phyloP scores from a whole-genome alignment of 2,888 invertebrate genomes.

The Drymonia ruficornis region DNA sequence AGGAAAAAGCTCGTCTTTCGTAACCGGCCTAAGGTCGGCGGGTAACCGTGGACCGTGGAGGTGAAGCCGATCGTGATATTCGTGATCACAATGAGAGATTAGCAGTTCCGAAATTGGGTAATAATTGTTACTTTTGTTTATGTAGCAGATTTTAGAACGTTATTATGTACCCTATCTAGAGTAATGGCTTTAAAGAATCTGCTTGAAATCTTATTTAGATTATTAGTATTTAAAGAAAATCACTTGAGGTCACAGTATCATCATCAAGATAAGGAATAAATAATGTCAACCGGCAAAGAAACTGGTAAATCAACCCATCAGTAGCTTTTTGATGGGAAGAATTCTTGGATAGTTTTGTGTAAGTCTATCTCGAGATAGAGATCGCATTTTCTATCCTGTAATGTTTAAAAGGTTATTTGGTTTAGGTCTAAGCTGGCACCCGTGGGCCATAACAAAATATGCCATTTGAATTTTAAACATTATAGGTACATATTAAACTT shows the following conservation, averaged over 20 bases:
- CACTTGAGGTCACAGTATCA: neutral
- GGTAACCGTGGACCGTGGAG: slow-evolving; percentile 50
- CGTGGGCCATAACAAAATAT: too few species aligned
- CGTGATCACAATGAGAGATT: slow-evolving; percentile 47
- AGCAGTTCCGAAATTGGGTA: slow-evolving; percentile 30
- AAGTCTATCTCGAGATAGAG: too few species aligned
- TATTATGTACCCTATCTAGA: neutral
- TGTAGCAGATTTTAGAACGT: neutral
- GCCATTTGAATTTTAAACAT: too few species aligned
- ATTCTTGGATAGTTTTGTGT: too few species aligned
- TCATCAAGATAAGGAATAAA: neutral
- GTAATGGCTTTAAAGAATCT: neutral
- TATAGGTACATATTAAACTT: too few species aligned
- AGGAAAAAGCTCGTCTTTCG: slow-evolving; percentile 68
- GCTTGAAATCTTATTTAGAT: neutral
- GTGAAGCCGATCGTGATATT: slow-evolving; percentile 49
- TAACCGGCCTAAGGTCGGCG: slow-evolving; percentile 43
- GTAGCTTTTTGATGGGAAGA: too few species aligned
- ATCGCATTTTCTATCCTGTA: too few species aligned
- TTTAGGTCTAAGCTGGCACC: too few species aligned
- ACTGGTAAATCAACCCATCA: too few species aligned
- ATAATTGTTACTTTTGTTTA: slow-evolving; percentile 8
- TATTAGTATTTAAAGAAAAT: neutral
- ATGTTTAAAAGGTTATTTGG: too few species aligned
- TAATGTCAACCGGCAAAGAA: too few species aligned